Evolutionary conservation across 2,797 vertebrate species (phyloP).

Genomic region (Cichlasoma orientale): DNA sequence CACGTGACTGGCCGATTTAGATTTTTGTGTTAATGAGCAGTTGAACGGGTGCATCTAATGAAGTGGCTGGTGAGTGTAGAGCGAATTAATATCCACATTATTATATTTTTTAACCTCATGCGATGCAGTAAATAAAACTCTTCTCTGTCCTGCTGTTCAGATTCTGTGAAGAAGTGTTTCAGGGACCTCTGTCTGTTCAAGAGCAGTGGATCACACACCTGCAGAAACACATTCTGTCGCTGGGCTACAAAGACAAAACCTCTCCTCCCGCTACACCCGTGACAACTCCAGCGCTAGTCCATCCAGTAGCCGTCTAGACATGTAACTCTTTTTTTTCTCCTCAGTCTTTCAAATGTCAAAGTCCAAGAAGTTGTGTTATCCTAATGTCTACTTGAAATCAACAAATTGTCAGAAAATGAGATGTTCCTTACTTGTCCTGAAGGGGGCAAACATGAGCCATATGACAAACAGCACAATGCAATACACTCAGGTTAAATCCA

Average conservation of each 20-base stretch:
- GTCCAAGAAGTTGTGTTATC: not conserved
- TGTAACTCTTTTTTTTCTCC: not conserved
- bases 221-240: slow-evolving; percentile 93
- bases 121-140: not conserved
- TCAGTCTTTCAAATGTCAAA: not conserved
- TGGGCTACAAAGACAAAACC: slow-evolving; percentile 88
- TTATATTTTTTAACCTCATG: not conserved
- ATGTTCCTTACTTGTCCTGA: slow-evolving; percentile 15
- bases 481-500: slow-evolving; percentile 51
- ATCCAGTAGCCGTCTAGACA: slow-evolving; percentile 66
- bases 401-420: not conserved
- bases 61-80: not conserved
- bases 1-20: too few relatives aligned
- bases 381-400: not conserved
- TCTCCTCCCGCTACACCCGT: slow-evolving; percentile 69
- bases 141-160: slow-evolving; percentile 66
- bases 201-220: slow-evolving; percentile 94
- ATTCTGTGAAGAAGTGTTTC: slow-evolving; percentile 95
- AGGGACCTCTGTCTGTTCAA: slow-evolving; percentile 92
- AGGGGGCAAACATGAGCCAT: slow-evolving; percentile 51
- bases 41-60: not conserved
- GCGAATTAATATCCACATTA: rapidly evolving
- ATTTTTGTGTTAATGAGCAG: not conserved
- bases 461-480: not conserved
- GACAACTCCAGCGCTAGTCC: slow-evolving; percentile 57